These are phyloP conservation scores for Procambarus clarkii DNA, from an alignment of 1,140 invertebrate genomes.

Conservation along the genomic window DNA sequence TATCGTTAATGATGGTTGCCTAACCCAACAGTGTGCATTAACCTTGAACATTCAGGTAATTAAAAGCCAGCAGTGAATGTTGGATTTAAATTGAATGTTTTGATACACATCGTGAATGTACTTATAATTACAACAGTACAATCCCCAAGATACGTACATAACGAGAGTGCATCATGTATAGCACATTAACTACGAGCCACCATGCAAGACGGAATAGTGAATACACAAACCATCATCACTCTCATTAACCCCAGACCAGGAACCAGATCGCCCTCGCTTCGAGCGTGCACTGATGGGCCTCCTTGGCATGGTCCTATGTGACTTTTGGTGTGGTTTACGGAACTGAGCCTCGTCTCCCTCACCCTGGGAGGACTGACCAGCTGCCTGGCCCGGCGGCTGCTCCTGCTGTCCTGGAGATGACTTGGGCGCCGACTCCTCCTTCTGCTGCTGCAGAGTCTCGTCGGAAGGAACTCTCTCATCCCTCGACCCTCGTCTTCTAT, in stretches of 20 bases:
- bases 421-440: not conserved
- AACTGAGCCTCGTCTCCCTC: not conserved
- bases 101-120: too few relatives aligned
- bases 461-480: conserved; percentile 13
- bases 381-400: not conserved
- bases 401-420: too few relatives aligned
- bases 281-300: not conserved
- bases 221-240: conserved; percentile 70
- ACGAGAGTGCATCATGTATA: not conserved
- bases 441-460: not conserved
- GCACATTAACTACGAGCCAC: not conserved
- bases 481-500: conserved; percentile 26
- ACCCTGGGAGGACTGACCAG: not conserved
- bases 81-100: too few relatives aligned
- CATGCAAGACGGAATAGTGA: not conserved
- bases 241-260: conserved; percentile 72
- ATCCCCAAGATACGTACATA: too few relatives aligned
- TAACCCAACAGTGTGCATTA: too few relatives aligned
- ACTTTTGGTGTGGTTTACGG: not conserved
- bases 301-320: not conserved
- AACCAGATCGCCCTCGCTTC: conserved; percentile 61
- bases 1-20: too few relatives aligned
- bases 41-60: too few relatives aligned
- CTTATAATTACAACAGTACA: too few relatives aligned
- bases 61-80: too few relatives aligned